Conservation (phyloP, 2,797 vertebrate species). For the Petrocephalus schoutedeni region DNA sequence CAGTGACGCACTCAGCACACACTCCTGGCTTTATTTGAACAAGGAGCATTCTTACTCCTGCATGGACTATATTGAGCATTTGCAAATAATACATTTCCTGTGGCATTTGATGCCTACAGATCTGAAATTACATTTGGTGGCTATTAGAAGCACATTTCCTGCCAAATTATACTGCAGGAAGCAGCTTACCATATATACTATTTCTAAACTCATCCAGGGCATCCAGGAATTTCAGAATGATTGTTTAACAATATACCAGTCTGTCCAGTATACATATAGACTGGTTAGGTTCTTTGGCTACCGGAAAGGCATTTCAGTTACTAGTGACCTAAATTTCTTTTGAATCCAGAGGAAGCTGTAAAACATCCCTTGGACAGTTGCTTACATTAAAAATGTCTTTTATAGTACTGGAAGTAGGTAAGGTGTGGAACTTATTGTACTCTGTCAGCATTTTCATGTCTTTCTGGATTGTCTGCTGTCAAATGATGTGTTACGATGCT, state of each 20-base stretch:
- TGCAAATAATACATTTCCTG: neutral
- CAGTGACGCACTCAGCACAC: neutral
- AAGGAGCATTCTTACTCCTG: neutral
- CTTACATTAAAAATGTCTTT: neutral
- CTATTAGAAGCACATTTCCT: conserved; percentile 15
- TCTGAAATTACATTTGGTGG: conserved; percentile 12
- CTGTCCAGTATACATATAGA: neutral
- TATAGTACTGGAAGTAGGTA: neutral
- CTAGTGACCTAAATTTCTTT: neutral
- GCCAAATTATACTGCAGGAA: neutral
- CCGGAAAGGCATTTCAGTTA: neutral
- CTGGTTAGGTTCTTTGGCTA: neutral
- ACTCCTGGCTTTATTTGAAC: neutral
- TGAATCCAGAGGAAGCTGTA: neutral
- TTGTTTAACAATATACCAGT: neutral
- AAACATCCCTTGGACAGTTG: too few species aligned
- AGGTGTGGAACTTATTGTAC: neutral
- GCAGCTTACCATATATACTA: neutral
- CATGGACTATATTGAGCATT: neutral
- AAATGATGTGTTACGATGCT: neutral
- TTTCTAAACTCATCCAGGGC: neutral
- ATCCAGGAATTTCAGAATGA: neutral
- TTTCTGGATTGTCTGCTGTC: neutral
- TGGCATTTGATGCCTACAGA: neutral
- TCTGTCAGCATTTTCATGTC: neutral